Conservation (phyloP, 2,888 invertebrate species). For the Craniophora ligustri region DNA sequence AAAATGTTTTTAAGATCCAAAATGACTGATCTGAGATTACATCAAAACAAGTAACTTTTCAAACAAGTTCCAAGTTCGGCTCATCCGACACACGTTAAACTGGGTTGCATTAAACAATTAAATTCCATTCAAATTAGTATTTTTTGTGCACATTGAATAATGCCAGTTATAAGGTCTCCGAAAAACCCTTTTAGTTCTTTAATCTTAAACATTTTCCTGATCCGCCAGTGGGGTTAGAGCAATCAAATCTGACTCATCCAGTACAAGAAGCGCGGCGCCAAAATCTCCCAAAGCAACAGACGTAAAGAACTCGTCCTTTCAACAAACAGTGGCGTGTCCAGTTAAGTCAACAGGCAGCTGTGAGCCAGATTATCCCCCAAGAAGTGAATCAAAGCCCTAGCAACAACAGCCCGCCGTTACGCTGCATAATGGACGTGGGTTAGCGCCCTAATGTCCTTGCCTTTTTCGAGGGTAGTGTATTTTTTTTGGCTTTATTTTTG, state of each 20-base stretch:
- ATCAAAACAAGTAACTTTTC: too few relatives aligned
- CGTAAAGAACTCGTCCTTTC: constrained; percentile 20
- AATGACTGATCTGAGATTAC: too few relatives aligned
- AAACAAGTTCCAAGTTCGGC: too few relatives aligned
- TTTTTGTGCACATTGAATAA: too few relatives aligned
- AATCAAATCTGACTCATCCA: too few relatives aligned
- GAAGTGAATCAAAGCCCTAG: constrained; percentile 42
- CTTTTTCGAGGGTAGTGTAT: background rate
- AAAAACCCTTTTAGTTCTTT: too few relatives aligned
- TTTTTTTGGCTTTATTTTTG: background rate
- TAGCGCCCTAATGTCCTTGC: constrained; percentile 32
- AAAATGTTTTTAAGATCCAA: too few relatives aligned
- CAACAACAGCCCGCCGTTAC: constrained; percentile 27
- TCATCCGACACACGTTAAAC: too few relatives aligned
- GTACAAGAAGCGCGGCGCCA: background rate
- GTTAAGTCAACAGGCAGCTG: constrained; percentile 40
- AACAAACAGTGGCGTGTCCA: constrained; percentile 28
- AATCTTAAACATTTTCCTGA: too few relatives aligned
- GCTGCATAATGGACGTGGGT: constrained; percentile 43
- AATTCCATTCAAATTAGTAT: too few relatives aligned
- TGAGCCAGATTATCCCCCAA: constrained; percentile 51
- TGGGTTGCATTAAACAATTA: too few relatives aligned
- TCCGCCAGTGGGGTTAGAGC: background rate
- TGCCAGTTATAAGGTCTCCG: too few relatives aligned
- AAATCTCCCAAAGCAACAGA: background rate